A percentile compares a stretch with the other conserved stretches of the same genome.
These are phyloP conservation scores for Gadopsis bispinosus DNA, from an alignment of 2,797 vertebrate genomes.

Conservation along the genomic window DNA sequence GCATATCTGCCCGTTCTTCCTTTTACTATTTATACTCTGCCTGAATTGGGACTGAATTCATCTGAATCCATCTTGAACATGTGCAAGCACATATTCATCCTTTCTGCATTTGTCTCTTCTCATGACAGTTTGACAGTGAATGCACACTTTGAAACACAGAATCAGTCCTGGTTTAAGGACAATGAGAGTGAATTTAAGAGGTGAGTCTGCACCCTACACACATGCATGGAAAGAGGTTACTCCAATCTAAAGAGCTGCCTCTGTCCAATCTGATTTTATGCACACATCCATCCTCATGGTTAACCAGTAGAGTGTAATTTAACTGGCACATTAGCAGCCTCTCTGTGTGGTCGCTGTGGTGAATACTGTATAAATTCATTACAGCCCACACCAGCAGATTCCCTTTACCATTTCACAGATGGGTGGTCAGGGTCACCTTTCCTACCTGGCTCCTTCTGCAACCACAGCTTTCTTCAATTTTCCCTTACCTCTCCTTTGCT, in stretches of 20 bases:
- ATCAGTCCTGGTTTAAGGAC: constrained; percentile 27
- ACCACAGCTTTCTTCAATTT: constrained; percentile 52
- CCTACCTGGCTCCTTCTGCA: constrained; percentile 67
- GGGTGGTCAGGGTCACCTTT: constrained; percentile 80
- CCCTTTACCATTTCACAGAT: constrained; percentile 79
- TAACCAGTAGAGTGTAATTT: constrained; percentile 60
- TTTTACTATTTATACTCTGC: constrained; percentile 35
- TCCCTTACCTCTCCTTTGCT: constrained; percentile 6
- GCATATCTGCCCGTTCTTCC: constrained; percentile 15
- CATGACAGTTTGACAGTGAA: constrained; percentile 21
- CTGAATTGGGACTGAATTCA: constrained; percentile 6
- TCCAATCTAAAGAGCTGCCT: constrained; percentile 52
- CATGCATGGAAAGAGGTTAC: constrained; percentile 34
- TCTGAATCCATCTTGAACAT: background rate
- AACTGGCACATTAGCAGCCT: constrained; percentile 63
- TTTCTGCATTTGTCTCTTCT: constrained; percentile 22
- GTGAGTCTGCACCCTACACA: constrained; percentile 21
- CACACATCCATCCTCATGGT: constrained; percentile 64
- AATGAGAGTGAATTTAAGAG: constrained; percentile 46
- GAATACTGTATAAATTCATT: constrained; percentile 77
- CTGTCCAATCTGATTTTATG: constrained; percentile 56
- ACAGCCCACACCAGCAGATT: constrained; percentile 69
- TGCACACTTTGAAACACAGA: constrained; percentile 20
- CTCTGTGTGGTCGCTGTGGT: constrained; percentile 57
- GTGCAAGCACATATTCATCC: constrained; percentile 12